Conservation (phyloP, 2,797 vertebrate genomes). For the Ceryle rudis region DNA sequence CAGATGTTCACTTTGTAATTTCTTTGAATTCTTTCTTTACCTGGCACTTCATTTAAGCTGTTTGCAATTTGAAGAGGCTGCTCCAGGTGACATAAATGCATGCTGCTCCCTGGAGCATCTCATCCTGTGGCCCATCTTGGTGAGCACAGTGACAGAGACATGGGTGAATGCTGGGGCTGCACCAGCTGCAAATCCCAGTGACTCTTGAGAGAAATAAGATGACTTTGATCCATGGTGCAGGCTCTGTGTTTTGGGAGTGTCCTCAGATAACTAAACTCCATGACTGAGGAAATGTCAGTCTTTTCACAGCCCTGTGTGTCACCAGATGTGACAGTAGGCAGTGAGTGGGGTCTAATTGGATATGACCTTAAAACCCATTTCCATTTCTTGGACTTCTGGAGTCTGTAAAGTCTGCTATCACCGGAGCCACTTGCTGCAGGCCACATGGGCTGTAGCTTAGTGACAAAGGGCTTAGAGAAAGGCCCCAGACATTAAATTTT, state of each 20-base stretch:
- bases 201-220: background rate
- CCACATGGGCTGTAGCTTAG: background rate
- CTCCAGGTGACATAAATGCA: background rate
- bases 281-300: background rate
- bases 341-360: background rate
- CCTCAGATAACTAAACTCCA: background rate
- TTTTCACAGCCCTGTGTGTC: background rate
- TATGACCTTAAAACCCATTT: background rate
- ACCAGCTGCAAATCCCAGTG: background rate
- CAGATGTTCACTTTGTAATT: background rate
- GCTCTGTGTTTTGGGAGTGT: background rate
- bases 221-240: background rate
- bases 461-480: background rate
- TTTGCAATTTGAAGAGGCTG: background rate
- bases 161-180: background rate
- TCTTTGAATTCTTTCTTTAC: background rate
- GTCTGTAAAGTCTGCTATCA: background rate
- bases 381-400: background rate
- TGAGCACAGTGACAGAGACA: background rate
- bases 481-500: background rate
- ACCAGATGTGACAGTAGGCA: background rate
- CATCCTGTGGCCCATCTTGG: background rate
- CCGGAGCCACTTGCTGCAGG: background rate
- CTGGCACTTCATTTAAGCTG: background rate
- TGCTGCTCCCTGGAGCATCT: background rate